Percentiles rank a stretch among this genome's conserved stretches.
phyloP scores from a whole-genome alignment of 2,797 vertebrate genomes.

The Crax fasciolata region DNA sequence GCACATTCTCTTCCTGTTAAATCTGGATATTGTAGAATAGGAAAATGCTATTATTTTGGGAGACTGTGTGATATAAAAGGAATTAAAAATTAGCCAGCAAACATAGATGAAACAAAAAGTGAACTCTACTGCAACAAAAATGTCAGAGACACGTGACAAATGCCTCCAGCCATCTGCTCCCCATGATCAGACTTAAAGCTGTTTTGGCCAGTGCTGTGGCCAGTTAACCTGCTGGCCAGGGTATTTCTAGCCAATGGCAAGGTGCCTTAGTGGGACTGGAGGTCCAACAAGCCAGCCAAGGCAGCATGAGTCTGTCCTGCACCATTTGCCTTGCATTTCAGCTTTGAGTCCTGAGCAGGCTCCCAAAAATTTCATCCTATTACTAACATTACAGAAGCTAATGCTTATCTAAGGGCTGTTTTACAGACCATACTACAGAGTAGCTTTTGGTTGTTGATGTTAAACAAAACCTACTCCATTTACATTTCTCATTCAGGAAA shows the following conservation, averaged over 20 bases:
- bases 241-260: slow-evolving; percentile 25
- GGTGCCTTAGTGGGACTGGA: background rate
- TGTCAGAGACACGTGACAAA: slow-evolving; percentile 13
- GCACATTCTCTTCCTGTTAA: background rate
- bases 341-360: background rate
- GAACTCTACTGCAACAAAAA: slow-evolving; percentile 18
- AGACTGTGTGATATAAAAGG: background rate
- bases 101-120: background rate
- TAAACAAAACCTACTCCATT: background rate
- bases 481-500: background rate
- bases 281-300: background rate
- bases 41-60: background rate
- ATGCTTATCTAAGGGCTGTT: background rate
- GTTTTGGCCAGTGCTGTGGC: background rate
- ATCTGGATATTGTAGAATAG: background rate
- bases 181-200: slow-evolving; percentile 37
- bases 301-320: fast-evolving
- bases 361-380: background rate
- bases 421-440: background rate
- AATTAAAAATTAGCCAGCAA: background rate
- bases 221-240: slow-evolving; percentile 27
- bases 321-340: background rate
- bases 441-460: background rate
- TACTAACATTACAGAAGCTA: background rate
- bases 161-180: slow-evolving; percentile 40